Evolutionary conservation across 2,797 vertebrate species (phyloP).

Genomic region (Heterohyrax brucei): DNA sequence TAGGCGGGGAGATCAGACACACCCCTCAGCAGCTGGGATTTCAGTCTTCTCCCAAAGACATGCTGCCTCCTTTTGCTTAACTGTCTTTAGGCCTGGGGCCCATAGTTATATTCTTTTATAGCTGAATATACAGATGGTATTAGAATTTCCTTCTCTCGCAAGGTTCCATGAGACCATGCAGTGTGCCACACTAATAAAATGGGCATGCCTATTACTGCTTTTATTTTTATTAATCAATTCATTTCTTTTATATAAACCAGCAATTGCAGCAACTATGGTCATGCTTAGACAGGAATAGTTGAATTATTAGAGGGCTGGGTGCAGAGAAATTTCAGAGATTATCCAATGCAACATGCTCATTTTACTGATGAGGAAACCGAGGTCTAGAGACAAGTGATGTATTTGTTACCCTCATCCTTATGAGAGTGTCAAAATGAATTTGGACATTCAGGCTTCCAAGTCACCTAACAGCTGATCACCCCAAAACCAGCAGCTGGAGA

Average conservation of each 20-base stretch:
- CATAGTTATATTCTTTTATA: background rate
- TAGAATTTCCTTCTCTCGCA: background rate
- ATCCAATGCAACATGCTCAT: background rate
- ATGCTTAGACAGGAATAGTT: background rate
- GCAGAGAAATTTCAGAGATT: background rate
- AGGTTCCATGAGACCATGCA: background rate
- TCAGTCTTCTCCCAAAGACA: background rate
- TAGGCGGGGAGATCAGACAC: background rate
- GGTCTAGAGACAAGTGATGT: background rate
- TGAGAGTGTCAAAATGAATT: background rate
- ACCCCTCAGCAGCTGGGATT: background rate
- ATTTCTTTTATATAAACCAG: slow-evolving; percentile 13
- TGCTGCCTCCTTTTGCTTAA: background rate
- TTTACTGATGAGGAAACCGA: slow-evolving; percentile 9
- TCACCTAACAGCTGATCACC: background rate
- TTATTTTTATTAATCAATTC: slow-evolving; percentile 31
- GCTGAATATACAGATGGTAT: background rate
- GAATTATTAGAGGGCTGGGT: background rate
- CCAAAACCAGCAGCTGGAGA: background rate
- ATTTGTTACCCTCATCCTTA: background rate
- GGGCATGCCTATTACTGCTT: background rate
- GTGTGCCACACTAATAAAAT: background rate
- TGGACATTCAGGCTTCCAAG: background rate
- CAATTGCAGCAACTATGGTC: background rate
- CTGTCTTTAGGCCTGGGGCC: background rate